Percentiles rank a stretch among this genome's conserved stretches.
Evolutionary conservation across 2,888 invertebrate genomes (phyloP).

Genomic region (Nysson spinosus): DNA sequence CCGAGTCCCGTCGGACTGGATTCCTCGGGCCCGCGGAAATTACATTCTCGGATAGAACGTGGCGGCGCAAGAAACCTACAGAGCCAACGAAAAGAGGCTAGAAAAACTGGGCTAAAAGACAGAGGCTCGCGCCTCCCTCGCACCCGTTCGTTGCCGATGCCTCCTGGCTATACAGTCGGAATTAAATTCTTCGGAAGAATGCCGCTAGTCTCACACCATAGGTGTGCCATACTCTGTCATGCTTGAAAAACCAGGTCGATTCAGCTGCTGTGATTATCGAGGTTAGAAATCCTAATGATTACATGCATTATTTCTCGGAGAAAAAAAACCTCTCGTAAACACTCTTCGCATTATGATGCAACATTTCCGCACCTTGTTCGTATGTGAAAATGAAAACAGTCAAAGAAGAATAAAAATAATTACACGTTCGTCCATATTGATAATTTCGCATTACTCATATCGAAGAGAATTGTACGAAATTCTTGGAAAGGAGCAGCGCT

Average conservation of each 20-base stretch:
- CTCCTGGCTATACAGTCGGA: conserved; percentile 35
- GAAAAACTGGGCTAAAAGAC: conserved; percentile 16
- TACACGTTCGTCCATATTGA: no score
- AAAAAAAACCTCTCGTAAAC: conserved; percentile 5
- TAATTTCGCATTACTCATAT: no score
- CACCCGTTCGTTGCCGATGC: conserved; percentile 19
- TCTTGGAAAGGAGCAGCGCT: no score
- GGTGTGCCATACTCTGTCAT: neutral
- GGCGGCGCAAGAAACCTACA: conserved; percentile 31
- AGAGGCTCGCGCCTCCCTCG: conserved; percentile 19
- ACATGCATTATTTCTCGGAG: conserved; percentile 15
- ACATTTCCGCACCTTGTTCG: no score
- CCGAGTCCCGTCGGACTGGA: conserved; percentile 58
- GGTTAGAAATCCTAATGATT: conserved; percentile 5
- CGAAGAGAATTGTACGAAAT: no score
- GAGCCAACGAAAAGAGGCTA: conserved; percentile 24
- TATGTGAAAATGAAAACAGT: no score
- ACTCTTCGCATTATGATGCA: no score
- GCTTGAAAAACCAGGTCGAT: conserved; percentile 2
- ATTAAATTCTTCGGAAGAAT: conserved; percentile 66
- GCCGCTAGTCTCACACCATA: conserved; percentile 12
- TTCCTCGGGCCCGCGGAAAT: conserved; percentile 66
- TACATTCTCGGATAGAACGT: conserved; percentile 66
- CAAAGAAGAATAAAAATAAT: no score
- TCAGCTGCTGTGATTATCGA: neutral